phyloP scores from a whole-genome alignment of 2,113 vertebrate species.

The Antechinus stuartii region DNA sequence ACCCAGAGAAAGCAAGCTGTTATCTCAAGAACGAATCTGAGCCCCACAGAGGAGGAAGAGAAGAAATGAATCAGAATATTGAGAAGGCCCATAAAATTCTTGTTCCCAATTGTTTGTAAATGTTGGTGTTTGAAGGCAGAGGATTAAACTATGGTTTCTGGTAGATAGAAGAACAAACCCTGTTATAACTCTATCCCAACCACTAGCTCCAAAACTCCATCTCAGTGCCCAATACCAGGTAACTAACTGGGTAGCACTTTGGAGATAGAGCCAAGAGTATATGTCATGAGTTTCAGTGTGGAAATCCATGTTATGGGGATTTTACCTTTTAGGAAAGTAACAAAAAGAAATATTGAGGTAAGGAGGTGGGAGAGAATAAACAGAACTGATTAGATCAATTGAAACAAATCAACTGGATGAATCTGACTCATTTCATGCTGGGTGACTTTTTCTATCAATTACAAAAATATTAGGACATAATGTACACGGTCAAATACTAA shows the following conservation, averaged over 20 bases:
- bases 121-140: neutral
- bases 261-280: neutral
- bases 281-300: neutral
- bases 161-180: neutral
- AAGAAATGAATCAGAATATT: neutral
- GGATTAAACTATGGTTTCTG: neutral
- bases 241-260: neutral
- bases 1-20: neutral
- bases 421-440: neutral
- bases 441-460: neutral
- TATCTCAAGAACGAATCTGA: neutral
- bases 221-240: neutral
- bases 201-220: neutral
- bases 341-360: neutral
- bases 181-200: neutral
- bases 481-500: neutral
- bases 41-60: neutral
- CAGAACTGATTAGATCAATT: neutral
- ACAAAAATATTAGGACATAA: neutral
- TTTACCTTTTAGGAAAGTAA: neutral
- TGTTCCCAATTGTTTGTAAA: neutral
- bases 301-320: neutral
- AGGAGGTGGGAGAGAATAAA: neutral
- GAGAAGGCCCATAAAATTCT: neutral
- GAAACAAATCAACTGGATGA: neutral